phyloP scores from a whole-genome alignment of 2,797 vertebrate species.

The Falco peregrinus region DNA sequence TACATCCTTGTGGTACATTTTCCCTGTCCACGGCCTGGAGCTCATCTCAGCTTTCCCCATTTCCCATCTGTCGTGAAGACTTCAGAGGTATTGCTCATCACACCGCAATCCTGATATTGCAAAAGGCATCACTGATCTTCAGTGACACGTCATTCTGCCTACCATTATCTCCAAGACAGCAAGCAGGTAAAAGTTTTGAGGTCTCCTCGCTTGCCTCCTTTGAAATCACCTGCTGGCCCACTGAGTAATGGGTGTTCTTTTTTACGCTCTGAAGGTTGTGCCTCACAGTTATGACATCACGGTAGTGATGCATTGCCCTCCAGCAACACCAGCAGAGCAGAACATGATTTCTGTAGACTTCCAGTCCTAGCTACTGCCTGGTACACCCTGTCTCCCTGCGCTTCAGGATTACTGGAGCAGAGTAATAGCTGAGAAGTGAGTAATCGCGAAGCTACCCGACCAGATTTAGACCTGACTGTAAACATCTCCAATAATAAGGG shows the following conservation, averaged over 20 bases:
- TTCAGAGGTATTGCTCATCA: background rate
- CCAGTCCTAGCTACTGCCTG: background rate
- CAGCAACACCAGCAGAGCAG: conserved; percentile 13
- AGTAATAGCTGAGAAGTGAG: conserved; percentile 59
- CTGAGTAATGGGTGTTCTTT: background rate
- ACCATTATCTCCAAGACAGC: background rate
- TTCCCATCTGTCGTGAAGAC: background rate
- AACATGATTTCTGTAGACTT: conserved; percentile 15
- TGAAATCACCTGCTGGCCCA: background rate
- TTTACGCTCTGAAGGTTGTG: background rate
- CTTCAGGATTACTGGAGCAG: conserved; percentile 39
- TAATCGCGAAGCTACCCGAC: conserved; percentile 61
- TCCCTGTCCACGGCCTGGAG: background rate
- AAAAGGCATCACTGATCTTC: background rate
- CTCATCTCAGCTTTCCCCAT: background rate
- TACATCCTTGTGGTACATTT: background rate
- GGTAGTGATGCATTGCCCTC: background rate
- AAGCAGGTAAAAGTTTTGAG: background rate
- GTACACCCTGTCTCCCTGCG: background rate
- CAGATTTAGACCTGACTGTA: conserved; percentile 25
- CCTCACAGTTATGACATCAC: conserved; percentile 2
- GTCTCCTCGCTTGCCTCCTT: background rate
- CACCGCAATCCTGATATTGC: background rate
- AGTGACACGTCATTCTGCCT: background rate
- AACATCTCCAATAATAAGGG: conserved; percentile 14